Evolutionary conservation across 2,113 vertebrate species (phyloP).

Genomic region (Rhombomys opimus): DNA sequence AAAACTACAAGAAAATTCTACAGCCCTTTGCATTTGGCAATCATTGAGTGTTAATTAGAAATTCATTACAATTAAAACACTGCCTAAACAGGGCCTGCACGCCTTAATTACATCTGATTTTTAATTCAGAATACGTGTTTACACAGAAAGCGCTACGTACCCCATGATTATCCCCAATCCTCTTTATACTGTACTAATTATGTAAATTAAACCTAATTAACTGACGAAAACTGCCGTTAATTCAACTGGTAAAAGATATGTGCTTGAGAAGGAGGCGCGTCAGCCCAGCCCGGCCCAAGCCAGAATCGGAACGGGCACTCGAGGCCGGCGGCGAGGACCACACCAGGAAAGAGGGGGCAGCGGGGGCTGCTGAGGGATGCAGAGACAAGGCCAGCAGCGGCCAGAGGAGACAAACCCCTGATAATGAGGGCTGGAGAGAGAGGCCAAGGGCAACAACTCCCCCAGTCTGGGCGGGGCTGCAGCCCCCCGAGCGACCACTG

Average conservation of each 20-base stretch:
- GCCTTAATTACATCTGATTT: slow-evolving; percentile 92
- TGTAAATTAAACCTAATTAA: slow-evolving; percentile 94
- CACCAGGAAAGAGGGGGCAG: background rate
- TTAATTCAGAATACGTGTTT: slow-evolving; percentile 93
- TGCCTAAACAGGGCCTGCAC: slow-evolving; percentile 87
- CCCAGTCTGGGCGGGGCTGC: background rate
- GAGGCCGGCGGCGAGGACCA: background rate
- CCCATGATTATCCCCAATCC: slow-evolving; percentile 93
- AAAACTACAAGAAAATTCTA: slow-evolving; percentile 86
- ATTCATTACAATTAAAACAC: slow-evolving; percentile 92
- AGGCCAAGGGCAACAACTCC: background rate
- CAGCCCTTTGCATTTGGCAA: slow-evolving; percentile 87
- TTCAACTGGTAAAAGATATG: slow-evolving; percentile 89
- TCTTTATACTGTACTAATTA: slow-evolving; percentile 94
- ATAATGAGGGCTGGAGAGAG: background rate
- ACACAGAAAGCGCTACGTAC: slow-evolving; percentile 92
- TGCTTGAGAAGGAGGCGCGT: slow-evolving; percentile 74
- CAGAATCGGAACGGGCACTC: background rate
- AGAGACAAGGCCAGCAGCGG: too few relatives aligned
- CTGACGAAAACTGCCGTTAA: slow-evolving; percentile 91
- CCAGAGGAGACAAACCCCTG: background rate
- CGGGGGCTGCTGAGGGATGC: background rate
- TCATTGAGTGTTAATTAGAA: slow-evolving; percentile 93
- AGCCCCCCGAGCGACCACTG: background rate
- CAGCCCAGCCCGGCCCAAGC: slow-evolving; percentile 66